These are phyloP conservation scores for Pseudomyrmex gracilis DNA, from an alignment of 1,140 invertebrate genomes.

Conservation along the genomic window DNA sequence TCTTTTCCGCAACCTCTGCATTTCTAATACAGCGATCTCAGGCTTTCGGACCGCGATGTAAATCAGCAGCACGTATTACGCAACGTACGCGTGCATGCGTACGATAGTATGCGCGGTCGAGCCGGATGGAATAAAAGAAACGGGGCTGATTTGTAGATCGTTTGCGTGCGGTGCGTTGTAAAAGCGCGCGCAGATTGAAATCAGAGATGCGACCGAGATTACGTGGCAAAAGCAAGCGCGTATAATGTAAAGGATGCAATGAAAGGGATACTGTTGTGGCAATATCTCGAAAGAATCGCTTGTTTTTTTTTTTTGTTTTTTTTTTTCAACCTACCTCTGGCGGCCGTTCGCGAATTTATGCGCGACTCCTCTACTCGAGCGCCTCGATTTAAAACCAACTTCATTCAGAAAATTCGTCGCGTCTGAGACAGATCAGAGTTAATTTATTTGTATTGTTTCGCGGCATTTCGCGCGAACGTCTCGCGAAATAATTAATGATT, in stretches of 20 bases:
- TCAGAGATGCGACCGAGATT: slow-evolving; percentile 76
- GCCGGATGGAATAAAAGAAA: slow-evolving; percentile 59
- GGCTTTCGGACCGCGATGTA: slow-evolving; percentile 45
- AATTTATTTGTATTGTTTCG: slow-evolving; percentile 58
- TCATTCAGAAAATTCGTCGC: slow-evolving; percentile 36
- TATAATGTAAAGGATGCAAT: slow-evolving; percentile 70
- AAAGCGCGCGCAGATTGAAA: slow-evolving; percentile 71
- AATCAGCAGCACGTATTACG: slow-evolving; percentile 53
- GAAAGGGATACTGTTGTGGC: slow-evolving; percentile 70
- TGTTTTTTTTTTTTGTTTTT: background rate
- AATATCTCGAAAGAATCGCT: slow-evolving; percentile 58
- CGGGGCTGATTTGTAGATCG: slow-evolving; percentile 73
- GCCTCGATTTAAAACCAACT: slow-evolving; percentile 57
- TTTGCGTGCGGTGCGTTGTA: slow-evolving; percentile 72
- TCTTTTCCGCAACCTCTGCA: background rate
- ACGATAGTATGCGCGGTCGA: slow-evolving; percentile 26
- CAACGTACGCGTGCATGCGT: slow-evolving; percentile 33
- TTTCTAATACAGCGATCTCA: slow-evolving; percentile 22
- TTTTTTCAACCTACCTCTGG: background rate
- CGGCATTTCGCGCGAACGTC: slow-evolving; percentile 18
- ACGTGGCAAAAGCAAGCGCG: slow-evolving; percentile 65
- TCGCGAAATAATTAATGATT: slow-evolving; percentile 45
- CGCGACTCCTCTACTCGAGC: background rate
- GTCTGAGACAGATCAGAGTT: slow-evolving; percentile 56
- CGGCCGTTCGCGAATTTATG: slow-evolving; percentile 53